Evolutionary conservation across 2,888 invertebrate genomes (phyloP).

Genomic region (Lysandra bellargus): DNA sequence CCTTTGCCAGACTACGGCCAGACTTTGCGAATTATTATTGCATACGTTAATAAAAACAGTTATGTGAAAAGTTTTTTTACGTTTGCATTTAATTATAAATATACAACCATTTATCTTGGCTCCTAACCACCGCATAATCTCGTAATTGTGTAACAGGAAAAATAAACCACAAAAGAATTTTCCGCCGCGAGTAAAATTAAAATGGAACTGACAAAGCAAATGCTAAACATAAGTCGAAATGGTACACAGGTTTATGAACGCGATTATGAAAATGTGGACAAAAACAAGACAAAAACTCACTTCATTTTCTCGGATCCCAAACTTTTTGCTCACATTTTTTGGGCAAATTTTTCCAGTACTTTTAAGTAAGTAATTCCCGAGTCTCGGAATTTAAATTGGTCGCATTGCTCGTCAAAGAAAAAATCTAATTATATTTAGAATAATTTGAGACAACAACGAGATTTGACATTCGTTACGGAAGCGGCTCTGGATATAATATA

Average conservation of each 20-base stretch:
- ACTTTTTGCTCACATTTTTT: slow-evolving; percentile 13
- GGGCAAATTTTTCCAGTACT: background rate
- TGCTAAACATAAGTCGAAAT: slow-evolving; percentile 28
- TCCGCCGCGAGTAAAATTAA: slow-evolving; percentile 28
- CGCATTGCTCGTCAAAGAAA: background rate
- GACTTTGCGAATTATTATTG: no score
- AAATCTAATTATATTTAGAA: slow-evolving; percentile 6
- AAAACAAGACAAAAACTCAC: slow-evolving; percentile 32
- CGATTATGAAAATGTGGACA: slow-evolving; percentile 36
- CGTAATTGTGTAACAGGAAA: slow-evolving; percentile 29
- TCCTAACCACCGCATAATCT: slow-evolving; percentile 18
- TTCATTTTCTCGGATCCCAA: slow-evolving; percentile 29
- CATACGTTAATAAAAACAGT: no score
- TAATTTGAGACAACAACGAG: background rate
- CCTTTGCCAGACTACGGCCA: no score
- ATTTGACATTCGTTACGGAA: background rate
- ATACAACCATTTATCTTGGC: background rate
- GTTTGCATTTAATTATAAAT: background rate
- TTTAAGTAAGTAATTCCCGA: background rate
- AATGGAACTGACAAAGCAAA: slow-evolving; percentile 31
- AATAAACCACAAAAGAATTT: slow-evolving; percentile 29
- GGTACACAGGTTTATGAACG: slow-evolving; percentile 32
- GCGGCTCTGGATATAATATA: background rate
- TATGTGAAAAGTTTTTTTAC: background rate
- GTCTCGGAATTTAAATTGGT: slow-evolving; percentile 1